Evolutionary conservation across 92 coral and sea anemone species (phyloP), one percentile per base, ranked within the genome.

Genomic region (Phenganax marumi): DNA sequence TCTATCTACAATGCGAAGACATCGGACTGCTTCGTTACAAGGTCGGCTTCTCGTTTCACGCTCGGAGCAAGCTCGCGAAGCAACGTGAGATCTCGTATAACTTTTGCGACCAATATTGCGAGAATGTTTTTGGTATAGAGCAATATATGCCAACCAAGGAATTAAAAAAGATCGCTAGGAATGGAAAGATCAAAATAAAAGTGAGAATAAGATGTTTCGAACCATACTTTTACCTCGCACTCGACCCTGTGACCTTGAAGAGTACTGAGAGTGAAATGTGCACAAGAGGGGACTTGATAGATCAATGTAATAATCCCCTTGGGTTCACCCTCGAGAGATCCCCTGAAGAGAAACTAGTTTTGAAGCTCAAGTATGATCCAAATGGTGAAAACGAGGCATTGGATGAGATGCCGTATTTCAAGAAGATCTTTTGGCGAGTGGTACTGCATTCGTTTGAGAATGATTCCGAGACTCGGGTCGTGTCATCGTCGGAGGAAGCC

Each of bases 321-420:
- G 78, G 90, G 10, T 87, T 94, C 53, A 85, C 89, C 55, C 88
- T 90, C 46, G 76, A 87, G 60, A 81, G 89, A 10, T 68, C 14
- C 19, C 93, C 87, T 55, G 82, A 90, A 52, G 86, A 80, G 68
- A 90, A 70, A 82, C 89, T 94, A 73, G 91, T 85, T 71, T 90
- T 94, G 24, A 93, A 88, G 82, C 69, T 94, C 53, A 86, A 86
- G 85, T 94, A 90, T 84, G 98, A 94, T 54, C 97, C 97, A 7
- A 86, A 87, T 0, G 89, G 89, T 7, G 88, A 92, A 12, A 82
- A 89, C 84, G 68, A 82, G 43, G 94, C 87, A 23, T 52, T 94
- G 63, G 97, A 89, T 16, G 97, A 92, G 48, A 94, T 97, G 75
- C 95, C 98, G 33, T 94, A 94, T 71, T 94, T 92, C 91, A 86